Evolutionary conservation across 2,888 invertebrate genomes (phyloP), one percentile per base, ranked within the genome.

Genomic region (Synergus itoensis): DNA sequence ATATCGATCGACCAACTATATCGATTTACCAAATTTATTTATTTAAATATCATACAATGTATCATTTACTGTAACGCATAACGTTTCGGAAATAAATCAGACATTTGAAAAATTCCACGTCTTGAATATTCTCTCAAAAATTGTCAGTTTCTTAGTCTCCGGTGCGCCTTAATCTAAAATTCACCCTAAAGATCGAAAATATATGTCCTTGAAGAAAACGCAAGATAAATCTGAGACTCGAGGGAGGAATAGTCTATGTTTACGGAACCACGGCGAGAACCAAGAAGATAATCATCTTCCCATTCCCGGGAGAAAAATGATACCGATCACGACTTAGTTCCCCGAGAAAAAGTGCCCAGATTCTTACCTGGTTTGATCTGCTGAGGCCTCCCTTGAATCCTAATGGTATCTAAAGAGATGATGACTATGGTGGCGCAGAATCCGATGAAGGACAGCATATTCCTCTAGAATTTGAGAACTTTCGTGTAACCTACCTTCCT

Each of bases 351-450:
- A 81, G 45, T 65, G 48, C 16, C 12, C 21, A 53, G 41, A 36
- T 48, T 78, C 89, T 88, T 78, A 87, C 90, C 90, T 81, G 90
- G 85, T 82, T 88, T 89, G 79, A 82, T 87, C 79, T 85, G 86
- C 63, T 85, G 87, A 28, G 85, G 88, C 75, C 84, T 86, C 63
- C 82, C 86, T 48, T 87, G 79, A 78, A 87, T 85, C 79, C 84
- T 80, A 76, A 82, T 79, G 63, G 84, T 78, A 77, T 81, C 78
- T 41, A 76, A 80, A 14, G 83, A 69, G 28, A 82, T 79, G 81
- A 86, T 80, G 80, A 87, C 81, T 83, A 80, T 77, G 67, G 65
- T 53, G 43, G 77, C 62, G 76, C 67, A 82, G 75, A 83, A 69
- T 65, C 81, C 80, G 67, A 80, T 45, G 73, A 81, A 77, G 67